Conservation (phyloP, 2,797 vertebrate species). For the Delichon dasypus region DNA sequence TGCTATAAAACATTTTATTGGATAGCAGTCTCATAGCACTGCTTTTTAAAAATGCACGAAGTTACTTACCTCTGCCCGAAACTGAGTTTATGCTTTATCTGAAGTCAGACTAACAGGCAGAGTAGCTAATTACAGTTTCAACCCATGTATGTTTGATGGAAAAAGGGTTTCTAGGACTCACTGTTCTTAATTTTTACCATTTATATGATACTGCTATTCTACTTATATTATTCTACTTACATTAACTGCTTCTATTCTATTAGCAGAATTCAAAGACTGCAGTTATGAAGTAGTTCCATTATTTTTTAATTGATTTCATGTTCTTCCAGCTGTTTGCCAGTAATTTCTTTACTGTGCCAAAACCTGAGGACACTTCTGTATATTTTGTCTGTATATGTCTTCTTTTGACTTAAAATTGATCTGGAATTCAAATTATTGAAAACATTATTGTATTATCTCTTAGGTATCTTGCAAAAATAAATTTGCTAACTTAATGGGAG, state of each 20-base stretch:
- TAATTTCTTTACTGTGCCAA: not conserved
- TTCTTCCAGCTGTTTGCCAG: not conserved
- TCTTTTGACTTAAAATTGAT: not conserved
- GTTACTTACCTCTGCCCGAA: not conserved
- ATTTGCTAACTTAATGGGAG: not conserved
- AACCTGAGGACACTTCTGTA: not conserved
- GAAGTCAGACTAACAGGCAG: not conserved
- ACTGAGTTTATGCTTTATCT: not conserved
- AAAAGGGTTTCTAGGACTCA: not conserved
- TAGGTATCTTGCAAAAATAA: not conserved
- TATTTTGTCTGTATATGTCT: not conserved
- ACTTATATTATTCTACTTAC: not conserved
- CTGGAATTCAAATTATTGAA: not conserved
- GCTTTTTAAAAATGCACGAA: not conserved
- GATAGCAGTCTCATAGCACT: not conserved
- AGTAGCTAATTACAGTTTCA: not conserved
- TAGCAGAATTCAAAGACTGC: not conserved
- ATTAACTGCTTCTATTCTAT: not conserved
- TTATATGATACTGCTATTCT: not conserved
- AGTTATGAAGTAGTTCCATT: not conserved
- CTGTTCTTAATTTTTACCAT: not conserved
- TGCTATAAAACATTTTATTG: not conserved
- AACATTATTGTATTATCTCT: not conserved
- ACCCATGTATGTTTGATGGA: fast-evolving
- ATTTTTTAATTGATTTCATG: not conserved